Percentiles rank a stretch among this genome's conserved stretches.
Evolutionary conservation across 2,888 invertebrate species (phyloP).

Genomic region (Minunthozetes semirufus): DNA sequence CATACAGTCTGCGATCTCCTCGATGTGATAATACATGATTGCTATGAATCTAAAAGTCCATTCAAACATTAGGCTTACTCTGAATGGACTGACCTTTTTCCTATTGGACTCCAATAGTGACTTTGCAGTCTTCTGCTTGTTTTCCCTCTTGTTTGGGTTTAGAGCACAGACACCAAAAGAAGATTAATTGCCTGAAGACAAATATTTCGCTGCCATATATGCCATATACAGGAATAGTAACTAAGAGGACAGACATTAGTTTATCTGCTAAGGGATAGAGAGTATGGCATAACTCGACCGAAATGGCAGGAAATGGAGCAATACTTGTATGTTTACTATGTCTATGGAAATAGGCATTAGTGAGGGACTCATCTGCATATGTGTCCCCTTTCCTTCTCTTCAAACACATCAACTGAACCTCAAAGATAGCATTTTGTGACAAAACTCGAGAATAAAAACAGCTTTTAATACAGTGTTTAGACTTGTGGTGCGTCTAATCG

Average conservation of each 20-base stretch:
- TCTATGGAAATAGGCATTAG: background rate
- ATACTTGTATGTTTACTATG: constrained; percentile 19
- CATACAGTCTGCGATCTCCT: background rate
- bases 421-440: constrained; percentile 22
- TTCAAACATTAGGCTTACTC: background rate
- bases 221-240: background rate
- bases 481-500: background rate
- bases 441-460: background rate
- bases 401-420: constrained; percentile 8
- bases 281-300: background rate
- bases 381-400: background rate
- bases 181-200: constrained; percentile 31
- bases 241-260: background rate
- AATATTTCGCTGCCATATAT: constrained; percentile 1
- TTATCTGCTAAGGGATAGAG: background rate
- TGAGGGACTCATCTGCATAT: background rate
- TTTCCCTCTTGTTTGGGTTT: constrained; percentile 11
- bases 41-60: background rate
- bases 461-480: background rate
- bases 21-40: background rate
- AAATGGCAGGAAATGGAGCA: constrained; percentile 29
- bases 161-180: constrained; percentile 19
- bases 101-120: background rate
- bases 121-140: background rate
- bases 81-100: constrained; percentile 12